phyloP scores from a whole-genome alignment of 2,888 invertebrate species.

The Clusia tigrina region DNA sequence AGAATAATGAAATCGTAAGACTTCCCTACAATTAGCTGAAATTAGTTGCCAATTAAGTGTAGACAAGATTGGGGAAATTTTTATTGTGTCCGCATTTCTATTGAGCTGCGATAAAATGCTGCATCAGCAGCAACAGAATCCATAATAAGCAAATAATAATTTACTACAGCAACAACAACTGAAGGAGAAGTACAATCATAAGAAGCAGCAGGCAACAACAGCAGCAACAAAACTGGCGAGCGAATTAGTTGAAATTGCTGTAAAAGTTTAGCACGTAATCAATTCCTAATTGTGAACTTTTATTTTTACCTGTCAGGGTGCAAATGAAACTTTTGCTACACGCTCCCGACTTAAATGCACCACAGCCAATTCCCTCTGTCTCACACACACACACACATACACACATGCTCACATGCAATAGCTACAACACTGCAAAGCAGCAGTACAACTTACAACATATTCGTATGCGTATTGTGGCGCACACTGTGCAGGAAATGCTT shows the following conservation, averaged over 20 bases:
- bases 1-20: too few relatives aligned
- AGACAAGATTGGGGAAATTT: constrained; percentile 56
- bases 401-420: neutral
- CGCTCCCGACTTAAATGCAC: too few relatives aligned
- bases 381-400: too few relatives aligned
- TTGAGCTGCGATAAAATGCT: neutral
- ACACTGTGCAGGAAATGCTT: constrained; percentile 11
- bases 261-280: constrained; percentile 22
- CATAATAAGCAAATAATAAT: constrained; percentile 3
- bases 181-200: too few relatives aligned
- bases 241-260: constrained; percentile 1
- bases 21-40: too few relatives aligned
- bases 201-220: too few relatives aligned
- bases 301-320: constrained; percentile 21
- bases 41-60: constrained; percentile 58
- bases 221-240: neutral
- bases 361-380: too few relatives aligned
- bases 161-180: neutral
- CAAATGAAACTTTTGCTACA: constrained; percentile 23
- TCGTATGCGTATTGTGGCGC: neutral
- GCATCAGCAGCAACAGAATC: neutral
- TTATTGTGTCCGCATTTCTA: neutral
- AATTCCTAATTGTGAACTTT: constrained; percentile 24
- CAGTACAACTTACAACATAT: too few relatives aligned
- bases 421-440: neutral